Percentiles rank a stretch among this genome's conserved stretches.
Evolutionary conservation across 2,888 invertebrate species (phyloP).

Genomic region (Dynastes grantii): DNA sequence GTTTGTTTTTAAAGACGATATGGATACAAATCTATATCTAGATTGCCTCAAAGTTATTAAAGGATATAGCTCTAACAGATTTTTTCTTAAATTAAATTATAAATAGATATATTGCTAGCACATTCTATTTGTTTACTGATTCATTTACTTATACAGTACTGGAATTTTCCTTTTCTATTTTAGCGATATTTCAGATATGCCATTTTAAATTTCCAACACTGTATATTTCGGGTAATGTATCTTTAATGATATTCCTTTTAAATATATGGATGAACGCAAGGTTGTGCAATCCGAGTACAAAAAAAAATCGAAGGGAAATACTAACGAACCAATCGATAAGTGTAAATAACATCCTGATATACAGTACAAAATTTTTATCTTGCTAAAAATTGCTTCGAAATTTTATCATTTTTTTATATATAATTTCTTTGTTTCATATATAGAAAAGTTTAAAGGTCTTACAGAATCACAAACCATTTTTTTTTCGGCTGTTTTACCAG

Average conservation of each 20-base stretch:
- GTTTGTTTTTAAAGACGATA: too few species aligned
- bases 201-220: not conserved
- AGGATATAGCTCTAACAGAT: too few species aligned
- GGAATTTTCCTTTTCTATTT: not conserved
- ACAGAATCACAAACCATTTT: conserved; percentile 47
- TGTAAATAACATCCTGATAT: conserved; percentile 32
- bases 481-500: conserved; percentile 27
- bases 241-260: conserved; percentile 3
- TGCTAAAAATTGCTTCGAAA: conserved; percentile 60
- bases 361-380: conserved; percentile 60
- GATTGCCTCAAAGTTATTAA: too few species aligned
- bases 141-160: conserved; percentile 2
- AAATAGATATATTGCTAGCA: conserved; percentile 3
- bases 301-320: conserved; percentile 1
- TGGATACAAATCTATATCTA: too few species aligned
- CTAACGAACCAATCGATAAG: conserved; percentile 8
- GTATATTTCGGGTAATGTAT: conserved; percentile 1
- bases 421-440: conserved; percentile 38
- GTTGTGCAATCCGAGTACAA: conserved; percentile 15
- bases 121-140: not conserved
- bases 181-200: conserved; percentile 2
- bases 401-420: conserved; percentile 45
- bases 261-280: conserved; percentile 4
- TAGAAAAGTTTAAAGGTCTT: conserved; percentile 28
- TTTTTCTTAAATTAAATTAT: too few species aligned